Conservation (phyloP, 2,888 invertebrate genomes). For the Tipula vernalis region DNA sequence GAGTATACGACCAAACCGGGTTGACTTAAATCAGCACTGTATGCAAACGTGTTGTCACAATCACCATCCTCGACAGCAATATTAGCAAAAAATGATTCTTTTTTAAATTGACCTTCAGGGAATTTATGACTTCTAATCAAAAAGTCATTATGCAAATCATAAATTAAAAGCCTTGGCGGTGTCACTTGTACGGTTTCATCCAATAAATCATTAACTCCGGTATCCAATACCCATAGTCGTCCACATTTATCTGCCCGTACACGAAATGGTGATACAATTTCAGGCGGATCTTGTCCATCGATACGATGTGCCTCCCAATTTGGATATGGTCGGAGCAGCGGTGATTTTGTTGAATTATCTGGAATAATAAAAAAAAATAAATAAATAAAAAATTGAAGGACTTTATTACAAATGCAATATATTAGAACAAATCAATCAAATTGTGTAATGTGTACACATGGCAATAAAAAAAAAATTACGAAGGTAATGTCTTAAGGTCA, state of each 20-base stretch:
- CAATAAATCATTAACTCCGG: slow-evolving; percentile 51
- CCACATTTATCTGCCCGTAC: slow-evolving; percentile 62
- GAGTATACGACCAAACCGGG: slow-evolving; percentile 65
- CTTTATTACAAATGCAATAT: neutral
- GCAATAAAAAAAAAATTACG: slow-evolving; percentile 11
- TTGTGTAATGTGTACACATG: slow-evolving; percentile 7
- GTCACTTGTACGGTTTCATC: slow-evolving; percentile 38
- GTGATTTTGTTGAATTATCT: slow-evolving; percentile 53
- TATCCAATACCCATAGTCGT: slow-evolving; percentile 68
- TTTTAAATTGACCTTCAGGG: slow-evolving; percentile 49
- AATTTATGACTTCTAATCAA: slow-evolving; percentile 52
- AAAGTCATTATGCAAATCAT: slow-evolving; percentile 57
- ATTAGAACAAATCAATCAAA: slow-evolving; percentile 1
- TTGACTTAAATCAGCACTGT: slow-evolving; percentile 55
- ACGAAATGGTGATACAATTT: slow-evolving; percentile 61
- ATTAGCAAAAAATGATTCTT: slow-evolving; percentile 60
- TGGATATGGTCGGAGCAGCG: slow-evolving; percentile 62
- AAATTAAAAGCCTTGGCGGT: slow-evolving; percentile 53
- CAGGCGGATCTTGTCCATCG: slow-evolving; percentile 40
- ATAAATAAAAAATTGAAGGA: neutral
- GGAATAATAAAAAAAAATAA: slow-evolving; percentile 26
- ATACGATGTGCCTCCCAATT: slow-evolving; percentile 66
- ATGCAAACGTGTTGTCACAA: slow-evolving; percentile 60
- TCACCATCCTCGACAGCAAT: slow-evolving; percentile 63
- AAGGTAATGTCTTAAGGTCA: neutral